Conservation (phyloP, 2,797 vertebrate genomes). For the Zenarchopterus dispar region DNA sequence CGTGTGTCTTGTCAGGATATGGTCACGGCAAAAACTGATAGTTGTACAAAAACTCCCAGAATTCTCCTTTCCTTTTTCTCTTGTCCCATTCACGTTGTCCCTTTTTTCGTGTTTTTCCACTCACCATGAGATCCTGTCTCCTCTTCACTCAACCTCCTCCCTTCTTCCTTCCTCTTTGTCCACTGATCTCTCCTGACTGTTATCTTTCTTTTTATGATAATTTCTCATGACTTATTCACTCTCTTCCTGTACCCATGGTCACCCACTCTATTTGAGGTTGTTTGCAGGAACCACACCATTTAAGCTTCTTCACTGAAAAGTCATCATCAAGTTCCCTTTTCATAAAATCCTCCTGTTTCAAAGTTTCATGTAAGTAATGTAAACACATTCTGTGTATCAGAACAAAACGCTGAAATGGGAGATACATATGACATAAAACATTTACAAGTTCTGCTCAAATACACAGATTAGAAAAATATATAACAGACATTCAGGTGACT, state of each 20-base stretch:
- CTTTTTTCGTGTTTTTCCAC: constrained; percentile 32
- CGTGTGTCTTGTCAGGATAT: constrained; percentile 13
- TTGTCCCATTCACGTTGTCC: constrained; percentile 20
- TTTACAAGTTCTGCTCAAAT: too few species aligned
- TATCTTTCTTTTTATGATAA: constrained; percentile 27
- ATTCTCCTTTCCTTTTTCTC: constrained; percentile 31
- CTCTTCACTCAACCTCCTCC: constrained; percentile 41
- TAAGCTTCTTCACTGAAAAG: too few species aligned
- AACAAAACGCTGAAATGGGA: too few species aligned
- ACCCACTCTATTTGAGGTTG: too few species aligned
- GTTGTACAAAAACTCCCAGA: constrained; percentile 38
- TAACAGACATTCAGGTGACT: too few species aligned
- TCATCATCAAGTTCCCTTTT: too few species aligned
- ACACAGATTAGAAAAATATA: too few species aligned
- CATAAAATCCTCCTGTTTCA: too few species aligned
- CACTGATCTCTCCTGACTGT: constrained; percentile 24
- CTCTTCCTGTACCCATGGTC: background rate
- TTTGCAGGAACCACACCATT: too few species aligned
- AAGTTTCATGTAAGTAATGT: too few species aligned
- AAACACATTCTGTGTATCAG: too few species aligned
- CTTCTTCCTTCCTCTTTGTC: constrained; percentile 25
- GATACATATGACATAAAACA: too few species aligned
- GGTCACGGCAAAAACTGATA: constrained; percentile 26
- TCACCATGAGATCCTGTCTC: constrained; percentile 19
- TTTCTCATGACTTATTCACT: constrained; percentile 5